A percentile compares a stretch with the other conserved stretches of the same genome.
These are phyloP conservation scores for Musca vetustissima DNA, from an alignment of 1,140 invertebrate species.

Conservation along the genomic window DNA sequence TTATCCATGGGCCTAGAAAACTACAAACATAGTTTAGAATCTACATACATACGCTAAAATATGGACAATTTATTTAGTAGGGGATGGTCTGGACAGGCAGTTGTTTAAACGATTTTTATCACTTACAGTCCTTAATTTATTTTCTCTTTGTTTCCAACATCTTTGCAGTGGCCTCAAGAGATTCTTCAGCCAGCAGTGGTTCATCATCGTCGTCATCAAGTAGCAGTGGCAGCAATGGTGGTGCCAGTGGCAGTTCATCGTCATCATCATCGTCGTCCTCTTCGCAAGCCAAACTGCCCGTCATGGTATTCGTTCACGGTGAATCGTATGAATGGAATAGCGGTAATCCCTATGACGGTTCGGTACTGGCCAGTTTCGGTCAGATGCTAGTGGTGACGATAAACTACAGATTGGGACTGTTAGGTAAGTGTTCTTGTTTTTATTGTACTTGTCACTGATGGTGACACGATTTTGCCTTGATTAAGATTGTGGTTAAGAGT, in stretches of 20 bases:
- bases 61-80: no score
- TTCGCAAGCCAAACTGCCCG: slow-evolving; percentile 68
- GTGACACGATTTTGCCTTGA: no score
- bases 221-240: slow-evolving; percentile 21
- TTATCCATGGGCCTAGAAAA: neutral
- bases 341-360: slow-evolving; percentile 94
- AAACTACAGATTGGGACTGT: slow-evolving; percentile 94
- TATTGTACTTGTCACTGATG: neutral
- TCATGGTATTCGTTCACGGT: slow-evolving; percentile 93
- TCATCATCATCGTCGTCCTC: slow-evolving; percentile 26
- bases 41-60: no score
- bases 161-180: slow-evolving; percentile 69
- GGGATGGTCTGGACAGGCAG: no score
- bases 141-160: slow-evolving; percentile 47
- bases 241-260: slow-evolving; percentile 6
- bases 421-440: slow-evolving; percentile 73
- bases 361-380: slow-evolving; percentile 87
- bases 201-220: slow-evolving; percentile 33
- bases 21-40: slow-evolving; percentile 5
- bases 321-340: slow-evolving; percentile 97
- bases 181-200: slow-evolving; percentile 53
- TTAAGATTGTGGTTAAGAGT: no score
- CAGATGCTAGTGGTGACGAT: slow-evolving; percentile 94
- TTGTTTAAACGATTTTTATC: no score
- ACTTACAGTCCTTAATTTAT: neutral